Evolutionary conservation across 2,888 invertebrate genomes (phyloP).

Genomic region (Linnaemya tessellans): DNA sequence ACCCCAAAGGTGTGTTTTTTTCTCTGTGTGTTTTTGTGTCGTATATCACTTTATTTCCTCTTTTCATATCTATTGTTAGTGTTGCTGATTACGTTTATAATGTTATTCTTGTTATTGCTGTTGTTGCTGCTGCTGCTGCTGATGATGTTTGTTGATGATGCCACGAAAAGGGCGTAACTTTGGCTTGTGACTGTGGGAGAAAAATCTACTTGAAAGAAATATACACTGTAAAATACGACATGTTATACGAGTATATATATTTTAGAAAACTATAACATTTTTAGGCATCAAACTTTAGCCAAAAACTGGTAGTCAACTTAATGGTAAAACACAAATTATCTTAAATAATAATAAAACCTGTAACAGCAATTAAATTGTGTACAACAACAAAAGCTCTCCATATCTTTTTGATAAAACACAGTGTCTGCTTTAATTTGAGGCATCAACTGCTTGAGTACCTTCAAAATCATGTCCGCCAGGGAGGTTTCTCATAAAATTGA

Average conservation of each 20-base stretch:
- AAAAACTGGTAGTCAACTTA: no score
- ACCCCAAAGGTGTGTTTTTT: constrained; percentile 60
- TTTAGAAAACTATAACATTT: not conserved
- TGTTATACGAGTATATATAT: not conserved
- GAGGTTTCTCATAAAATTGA: not conserved
- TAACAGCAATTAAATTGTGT: no score
- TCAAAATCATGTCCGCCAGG: not conserved
- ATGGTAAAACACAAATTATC: no score
- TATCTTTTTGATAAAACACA: no score
- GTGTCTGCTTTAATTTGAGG: not conserved
- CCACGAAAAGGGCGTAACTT: constrained; percentile 63
- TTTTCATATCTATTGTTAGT: constrained; percentile 61
- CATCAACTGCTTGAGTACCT: not conserved
- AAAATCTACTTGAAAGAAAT: not conserved
- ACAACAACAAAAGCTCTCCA: no score
- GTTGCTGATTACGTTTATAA: constrained; percentile 60
- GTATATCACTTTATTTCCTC: constrained; percentile 55
- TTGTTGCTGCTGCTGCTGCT: no score
- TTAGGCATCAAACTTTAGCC: not conserved
- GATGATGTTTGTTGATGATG: constrained; percentile 57
- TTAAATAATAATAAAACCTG: no score
- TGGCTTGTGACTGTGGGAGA: constrained; percentile 17
- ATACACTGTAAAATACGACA: constrained; percentile 27
- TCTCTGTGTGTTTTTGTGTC: constrained; percentile 8
- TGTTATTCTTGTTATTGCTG: constrained; percentile 53